These are phyloP conservation scores for Leucoraja erinaceus DNA, from an alignment of 2,113 vertebrate genomes.

Conservation along the genomic window DNA sequence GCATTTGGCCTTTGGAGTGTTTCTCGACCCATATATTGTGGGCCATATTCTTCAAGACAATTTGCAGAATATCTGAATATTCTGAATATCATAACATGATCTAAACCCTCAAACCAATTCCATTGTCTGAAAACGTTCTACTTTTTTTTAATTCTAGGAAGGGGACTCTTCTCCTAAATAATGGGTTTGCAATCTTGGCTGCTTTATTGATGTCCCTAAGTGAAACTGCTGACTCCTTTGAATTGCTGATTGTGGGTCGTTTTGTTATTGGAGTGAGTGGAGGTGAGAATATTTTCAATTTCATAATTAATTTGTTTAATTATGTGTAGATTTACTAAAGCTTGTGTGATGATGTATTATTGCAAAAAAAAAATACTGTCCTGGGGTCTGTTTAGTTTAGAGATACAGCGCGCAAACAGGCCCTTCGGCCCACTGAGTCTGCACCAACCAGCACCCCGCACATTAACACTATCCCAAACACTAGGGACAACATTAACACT, in stretches of 20 bases:
- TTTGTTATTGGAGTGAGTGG: constrained; percentile 80
- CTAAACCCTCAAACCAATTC: not conserved
- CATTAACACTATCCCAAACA: too few relatives aligned
- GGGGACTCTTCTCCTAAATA: constrained; percentile 73
- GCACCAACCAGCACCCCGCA: too few relatives aligned
- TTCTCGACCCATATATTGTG: not conserved
- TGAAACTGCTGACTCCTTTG: constrained; percentile 63
- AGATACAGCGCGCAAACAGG: too few relatives aligned
- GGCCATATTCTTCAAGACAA: not conserved
- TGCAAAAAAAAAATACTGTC: not conserved
- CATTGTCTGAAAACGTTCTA: not conserved
- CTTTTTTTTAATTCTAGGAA: constrained; percentile 61
- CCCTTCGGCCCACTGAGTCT: too few relatives aligned
- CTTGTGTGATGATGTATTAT: not conserved
- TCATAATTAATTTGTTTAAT: not conserved
- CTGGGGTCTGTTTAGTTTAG: too few relatives aligned
- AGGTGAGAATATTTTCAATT: constrained; percentile 58
- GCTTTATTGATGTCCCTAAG: constrained; percentile 73
- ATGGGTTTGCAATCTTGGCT: constrained; percentile 69
- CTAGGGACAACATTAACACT: too few relatives aligned
- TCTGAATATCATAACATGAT: too few relatives aligned
- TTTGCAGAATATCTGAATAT: not conserved
- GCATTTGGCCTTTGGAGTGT: not conserved
- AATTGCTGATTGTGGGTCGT: constrained; percentile 86
- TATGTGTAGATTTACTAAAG: not conserved